Percentiles rank a stretch among this genome's conserved stretches.
These are phyloP conservation scores for Cryptotermes secundus DNA, from an alignment of 1,140 invertebrate genomes.

Conservation along the genomic window DNA sequence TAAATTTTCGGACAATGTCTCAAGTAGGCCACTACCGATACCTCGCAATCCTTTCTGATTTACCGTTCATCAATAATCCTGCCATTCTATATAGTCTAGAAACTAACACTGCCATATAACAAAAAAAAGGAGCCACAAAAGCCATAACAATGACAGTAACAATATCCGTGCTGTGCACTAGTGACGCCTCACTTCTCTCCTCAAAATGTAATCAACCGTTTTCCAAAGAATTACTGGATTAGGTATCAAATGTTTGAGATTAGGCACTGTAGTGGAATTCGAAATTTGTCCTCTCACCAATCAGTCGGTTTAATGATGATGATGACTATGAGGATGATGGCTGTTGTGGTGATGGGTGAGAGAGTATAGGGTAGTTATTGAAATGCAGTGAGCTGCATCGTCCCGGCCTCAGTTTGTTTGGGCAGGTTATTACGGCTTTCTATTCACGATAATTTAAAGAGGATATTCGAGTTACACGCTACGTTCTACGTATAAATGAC, in stretches of 20 bases:
- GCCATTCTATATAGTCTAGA: too few species aligned
- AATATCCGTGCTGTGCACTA: too few species aligned
- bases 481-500: background rate
- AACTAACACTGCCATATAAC: too few species aligned
- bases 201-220: too few species aligned
- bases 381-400: background rate
- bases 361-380: background rate
- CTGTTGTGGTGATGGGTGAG: background rate
- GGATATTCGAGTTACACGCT: background rate
- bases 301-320: background rate
- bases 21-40: too few species aligned
- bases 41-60: too few species aligned
- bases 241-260: background rate
- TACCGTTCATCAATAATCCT: too few species aligned
- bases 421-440: background rate
- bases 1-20: too few species aligned
- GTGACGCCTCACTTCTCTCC: too few species aligned
- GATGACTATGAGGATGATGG: background rate
- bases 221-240: too few species aligned
- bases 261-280: background rate
- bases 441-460: conserved; percentile 9
- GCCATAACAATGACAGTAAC: too few species aligned
- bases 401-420: background rate
- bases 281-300: background rate
- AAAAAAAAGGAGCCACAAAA: too few species aligned